Conservation (phyloP, 2,113 vertebrate genomes). For the rabbit (Oryctolagus cuniculus) region mOryCun1.1 NC_091441.1:111979001-111979500, state of each 20-base stretch:
- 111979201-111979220: background rate
- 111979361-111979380: conserved; percentile 55
- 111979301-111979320: background rate
- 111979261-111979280: background rate
- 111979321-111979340: background rate
- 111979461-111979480: conserved; percentile 86
- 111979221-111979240: background rate
- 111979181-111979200: background rate
- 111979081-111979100: conserved; percentile 89
- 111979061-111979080: conserved; percentile 74
- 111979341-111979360: conserved; percentile 47
- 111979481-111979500: conserved; percentile 73
- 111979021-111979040: conserved; percentile 89
- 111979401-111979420: conserved; percentile 65
- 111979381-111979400: conserved; percentile 65
- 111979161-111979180: conserved; percentile 61
- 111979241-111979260: no score
- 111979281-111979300: background rate
- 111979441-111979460: conserved; percentile 83
- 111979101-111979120: conserved; percentile 89
- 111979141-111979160: no score
- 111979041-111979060: conserved; percentile 86
- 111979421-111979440: conserved; percentile 5
- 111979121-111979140: conserved; percentile 88
- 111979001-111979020: conserved; percentile 93